Evolutionary conservation across 2,797 vertebrate species (phyloP).

Genomic region (Paedocypris micromegethes): DNA sequence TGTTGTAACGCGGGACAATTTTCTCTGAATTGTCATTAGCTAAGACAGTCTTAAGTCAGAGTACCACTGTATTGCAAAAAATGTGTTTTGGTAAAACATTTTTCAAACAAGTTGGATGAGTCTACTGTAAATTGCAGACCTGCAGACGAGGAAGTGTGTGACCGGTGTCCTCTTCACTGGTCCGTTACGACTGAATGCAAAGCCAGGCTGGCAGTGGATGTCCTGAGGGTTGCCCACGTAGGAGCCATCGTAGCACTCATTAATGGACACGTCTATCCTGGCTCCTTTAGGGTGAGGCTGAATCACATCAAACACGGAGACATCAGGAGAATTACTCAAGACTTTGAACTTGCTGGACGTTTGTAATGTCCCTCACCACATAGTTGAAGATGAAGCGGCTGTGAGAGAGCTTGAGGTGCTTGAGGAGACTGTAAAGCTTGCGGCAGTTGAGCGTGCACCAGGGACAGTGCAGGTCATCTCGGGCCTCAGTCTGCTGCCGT

Average conservation of each 20-base stretch:
- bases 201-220: constrained; percentile 97
- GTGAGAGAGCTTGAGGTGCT: constrained; percentile 98
- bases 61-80: too few species aligned
- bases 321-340: background rate
- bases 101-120: too few species aligned
- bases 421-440: constrained; percentile 96
- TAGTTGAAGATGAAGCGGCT: constrained; percentile 99
- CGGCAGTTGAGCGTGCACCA: constrained; percentile 98
- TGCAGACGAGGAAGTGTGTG: constrained; percentile 94
- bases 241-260: constrained; percentile 97
- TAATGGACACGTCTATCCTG: constrained; percentile 97
- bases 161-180: constrained; percentile 96
- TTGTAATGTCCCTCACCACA: constrained; percentile 73
- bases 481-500: constrained; percentile 93
- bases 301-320: constrained; percentile 6
- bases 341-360: background rate
- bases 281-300: constrained; percentile 99
- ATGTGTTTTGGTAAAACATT: too few species aligned
- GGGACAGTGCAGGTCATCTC: constrained; percentile 95
- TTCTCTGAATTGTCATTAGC: too few species aligned
- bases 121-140: constrained; percentile 60
- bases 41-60: too few species aligned
- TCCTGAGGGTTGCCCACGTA: constrained; percentile 99
- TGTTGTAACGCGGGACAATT: too few species aligned
- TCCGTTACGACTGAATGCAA: constrained; percentile 96